Conservation (phyloP, 2,113 vertebrate genomes). For the Lethenteron camtschaticum region DNA sequence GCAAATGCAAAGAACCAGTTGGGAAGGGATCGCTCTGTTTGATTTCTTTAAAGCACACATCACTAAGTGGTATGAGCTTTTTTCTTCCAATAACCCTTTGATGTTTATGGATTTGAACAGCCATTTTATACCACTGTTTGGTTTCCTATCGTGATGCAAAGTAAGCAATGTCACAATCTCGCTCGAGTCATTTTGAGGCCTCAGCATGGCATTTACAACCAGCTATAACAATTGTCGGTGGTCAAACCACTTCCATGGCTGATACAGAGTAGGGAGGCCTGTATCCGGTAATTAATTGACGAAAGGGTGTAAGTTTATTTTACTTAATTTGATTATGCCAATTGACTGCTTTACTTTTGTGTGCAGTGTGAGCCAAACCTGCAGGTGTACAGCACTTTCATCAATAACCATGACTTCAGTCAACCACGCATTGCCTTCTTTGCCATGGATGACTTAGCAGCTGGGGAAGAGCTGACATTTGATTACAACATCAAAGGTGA, state of each 20-base stretch:
- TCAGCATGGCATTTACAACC: background rate
- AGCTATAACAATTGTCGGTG: background rate
- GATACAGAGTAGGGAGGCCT: background rate
- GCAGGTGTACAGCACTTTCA: constrained; percentile 75
- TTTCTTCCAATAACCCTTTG: background rate
- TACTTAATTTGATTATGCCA: constrained; percentile 5
- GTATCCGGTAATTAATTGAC: background rate
- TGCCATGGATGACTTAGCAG: constrained; percentile 38
- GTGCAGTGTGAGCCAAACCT: constrained; percentile 63
- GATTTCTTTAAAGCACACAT: background rate
- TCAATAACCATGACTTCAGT: constrained; percentile 59
- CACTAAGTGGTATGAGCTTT: background rate
- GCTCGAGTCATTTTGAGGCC: no score
- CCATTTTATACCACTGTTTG: background rate
- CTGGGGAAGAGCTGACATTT: constrained; percentile 72
- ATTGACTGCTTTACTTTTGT: constrained; percentile 12
- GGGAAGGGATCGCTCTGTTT: no score
- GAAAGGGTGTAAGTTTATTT: background rate
- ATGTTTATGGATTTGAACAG: background rate
- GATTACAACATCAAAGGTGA: constrained; percentile 84
- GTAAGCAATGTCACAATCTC: background rate
- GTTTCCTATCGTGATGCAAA: background rate
- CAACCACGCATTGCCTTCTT: constrained; percentile 68
- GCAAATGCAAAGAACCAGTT: no score
- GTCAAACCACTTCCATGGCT: background rate